Conservation (phyloP, 2,113 vertebrate genomes). For the Heterotilapia buettikoferi region DNA sequence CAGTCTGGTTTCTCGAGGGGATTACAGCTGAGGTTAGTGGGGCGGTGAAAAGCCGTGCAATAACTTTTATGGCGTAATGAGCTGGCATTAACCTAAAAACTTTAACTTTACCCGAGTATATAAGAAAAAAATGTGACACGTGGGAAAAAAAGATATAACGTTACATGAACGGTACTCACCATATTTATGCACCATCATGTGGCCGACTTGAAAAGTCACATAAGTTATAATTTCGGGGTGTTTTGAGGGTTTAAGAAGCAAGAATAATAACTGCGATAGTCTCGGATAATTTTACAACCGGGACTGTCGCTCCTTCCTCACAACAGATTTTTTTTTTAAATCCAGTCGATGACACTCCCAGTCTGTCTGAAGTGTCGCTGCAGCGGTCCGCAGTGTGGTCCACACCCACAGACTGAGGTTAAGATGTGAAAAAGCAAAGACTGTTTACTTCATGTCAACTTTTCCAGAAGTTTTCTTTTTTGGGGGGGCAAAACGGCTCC, state of each 20-base stretch:
- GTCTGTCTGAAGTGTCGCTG: neutral
- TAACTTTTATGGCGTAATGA: neutral
- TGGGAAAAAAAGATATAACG: neutral
- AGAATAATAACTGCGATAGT: neutral
- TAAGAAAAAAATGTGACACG: neutral
- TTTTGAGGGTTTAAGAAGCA: neutral
- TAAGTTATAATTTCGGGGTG: neutral
- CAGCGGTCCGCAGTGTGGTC: neutral
- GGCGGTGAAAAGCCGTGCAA: neutral
- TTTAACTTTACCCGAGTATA: neutral
- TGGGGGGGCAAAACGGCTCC: neutral
- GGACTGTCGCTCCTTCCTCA: neutral
- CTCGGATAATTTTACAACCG: neutral
- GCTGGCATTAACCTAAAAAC: neutral
- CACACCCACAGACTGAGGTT: neutral
- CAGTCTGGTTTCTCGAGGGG: neutral
- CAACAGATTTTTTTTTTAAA: neutral
- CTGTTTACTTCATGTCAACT: conserved; percentile 36
- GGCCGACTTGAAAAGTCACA: conserved; percentile 11
- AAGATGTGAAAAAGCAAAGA: neutral
- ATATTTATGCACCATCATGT: conserved; percentile 73
- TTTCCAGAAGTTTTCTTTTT: conserved; percentile 37
- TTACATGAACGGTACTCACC: conserved; percentile 61
- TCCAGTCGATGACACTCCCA: neutral
- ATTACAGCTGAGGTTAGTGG: neutral